These are phyloP conservation scores for Rhinolophus ferrumequinum DNA, from an alignment of 2,113 vertebrate genomes.

Conservation along the genomic window DNA sequence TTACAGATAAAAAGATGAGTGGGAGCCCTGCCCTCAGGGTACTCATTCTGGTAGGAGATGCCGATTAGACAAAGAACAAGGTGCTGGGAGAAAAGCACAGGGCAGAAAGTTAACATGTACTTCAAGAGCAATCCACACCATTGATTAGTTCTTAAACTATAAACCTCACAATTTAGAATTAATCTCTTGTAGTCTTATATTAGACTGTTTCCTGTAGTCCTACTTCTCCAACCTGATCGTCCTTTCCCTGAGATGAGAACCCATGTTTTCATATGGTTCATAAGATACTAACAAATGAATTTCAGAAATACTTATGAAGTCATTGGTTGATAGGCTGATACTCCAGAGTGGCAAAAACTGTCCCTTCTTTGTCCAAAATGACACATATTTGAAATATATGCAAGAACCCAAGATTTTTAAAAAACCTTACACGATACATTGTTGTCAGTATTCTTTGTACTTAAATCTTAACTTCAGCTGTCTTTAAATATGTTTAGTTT, in stretches of 20 bases:
- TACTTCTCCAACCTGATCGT: constrained; percentile 4
- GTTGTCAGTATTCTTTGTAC: background rate
- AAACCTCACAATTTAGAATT: constrained; percentile 20
- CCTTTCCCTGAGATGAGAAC: background rate
- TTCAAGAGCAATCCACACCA: background rate
- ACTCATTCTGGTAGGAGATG: background rate
- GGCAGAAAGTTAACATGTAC: background rate
- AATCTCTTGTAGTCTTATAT: background rate
- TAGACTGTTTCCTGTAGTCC: background rate
- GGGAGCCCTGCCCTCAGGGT: background rate
- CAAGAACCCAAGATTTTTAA: background rate
- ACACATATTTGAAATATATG: background rate
- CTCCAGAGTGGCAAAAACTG: background rate
- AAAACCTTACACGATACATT: background rate
- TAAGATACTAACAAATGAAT: background rate
- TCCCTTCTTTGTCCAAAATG: constrained; percentile 1
- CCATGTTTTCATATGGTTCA: background rate
- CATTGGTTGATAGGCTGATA: background rate
- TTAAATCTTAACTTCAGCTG: background rate
- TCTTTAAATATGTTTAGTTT: constrained; percentile 31
- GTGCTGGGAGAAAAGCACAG: constrained; percentile 2
- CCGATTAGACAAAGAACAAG: background rate
- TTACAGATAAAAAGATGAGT: background rate
- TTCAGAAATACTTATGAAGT: constrained; percentile 47
- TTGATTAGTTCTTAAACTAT: background rate